A percentile compares a stretch with the other conserved stretches of the same genome.
phyloP scores from a whole-genome alignment of 2,888 invertebrate genomes.

The Lutraria lutraria region DNA sequence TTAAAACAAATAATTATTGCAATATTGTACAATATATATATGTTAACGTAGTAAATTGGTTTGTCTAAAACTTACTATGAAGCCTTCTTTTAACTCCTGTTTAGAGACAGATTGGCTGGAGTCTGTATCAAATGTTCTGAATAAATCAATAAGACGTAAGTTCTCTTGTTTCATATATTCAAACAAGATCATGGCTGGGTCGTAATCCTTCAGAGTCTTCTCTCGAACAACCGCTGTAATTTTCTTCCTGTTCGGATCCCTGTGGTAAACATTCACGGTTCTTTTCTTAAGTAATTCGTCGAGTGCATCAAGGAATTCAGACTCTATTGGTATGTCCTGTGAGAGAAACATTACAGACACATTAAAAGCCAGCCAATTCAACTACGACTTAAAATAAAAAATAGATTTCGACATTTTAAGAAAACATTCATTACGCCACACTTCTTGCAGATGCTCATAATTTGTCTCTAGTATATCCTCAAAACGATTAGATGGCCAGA shows the following conservation, averaged over 20 bases:
- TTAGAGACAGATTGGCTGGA: constrained; percentile 59
- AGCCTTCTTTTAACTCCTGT: constrained; percentile 69
- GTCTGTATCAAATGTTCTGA: constrained; percentile 68
- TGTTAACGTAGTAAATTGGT: background rate
- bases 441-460: background rate
- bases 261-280: constrained; percentile 58
- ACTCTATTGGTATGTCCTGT: constrained; percentile 71
- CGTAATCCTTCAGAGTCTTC: constrained; percentile 59
- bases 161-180: constrained; percentile 74
- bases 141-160: constrained; percentile 70
- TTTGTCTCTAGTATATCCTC: too few species aligned
- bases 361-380: background rate
- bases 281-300: constrained; percentile 47
- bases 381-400: background rate
- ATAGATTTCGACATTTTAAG: background rate
- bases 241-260: constrained; percentile 66
- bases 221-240: constrained; percentile 51
- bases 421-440: background rate
- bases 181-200: constrained; percentile 70
- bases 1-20: background rate
- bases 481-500: too few species aligned
- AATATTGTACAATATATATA: background rate
- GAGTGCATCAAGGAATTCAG: constrained; percentile 56
- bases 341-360: background rate
- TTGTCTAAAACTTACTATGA: constrained; percentile 54